Conservation (phyloP, 2,888 invertebrate genomes). For the Habrosyne pyritoides region DNA sequence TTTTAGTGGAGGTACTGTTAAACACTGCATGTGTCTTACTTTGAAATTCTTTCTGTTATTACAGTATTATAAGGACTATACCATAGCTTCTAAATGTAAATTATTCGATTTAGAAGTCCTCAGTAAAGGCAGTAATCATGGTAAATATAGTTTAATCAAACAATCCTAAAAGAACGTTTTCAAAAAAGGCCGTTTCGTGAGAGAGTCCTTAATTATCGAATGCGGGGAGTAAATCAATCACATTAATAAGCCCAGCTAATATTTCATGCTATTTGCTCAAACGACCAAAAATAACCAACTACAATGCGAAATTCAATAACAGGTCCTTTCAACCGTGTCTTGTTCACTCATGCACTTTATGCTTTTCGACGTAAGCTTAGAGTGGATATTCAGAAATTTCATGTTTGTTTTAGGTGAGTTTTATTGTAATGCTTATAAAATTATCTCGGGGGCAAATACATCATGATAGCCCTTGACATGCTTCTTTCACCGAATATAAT, state of each 20-base stretch:
- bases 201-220: conserved; percentile 49
- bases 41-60: too few relatives aligned
- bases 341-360: conserved; percentile 43
- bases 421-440: too few relatives aligned
- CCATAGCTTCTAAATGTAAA: too few relatives aligned
- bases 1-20: too few relatives aligned
- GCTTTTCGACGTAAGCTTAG: conserved; percentile 29
- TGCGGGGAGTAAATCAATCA: conserved; percentile 41
- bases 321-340: conserved; percentile 52
- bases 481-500: too few relatives aligned
- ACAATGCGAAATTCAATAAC: conserved; percentile 68
- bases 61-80: too few relatives aligned
- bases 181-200: conserved; percentile 28
- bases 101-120: too few relatives aligned
- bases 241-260: conserved; percentile 46
- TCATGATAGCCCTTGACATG: too few relatives aligned
- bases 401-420: background rate
- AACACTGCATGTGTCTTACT: too few relatives aligned
- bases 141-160: background rate
- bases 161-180: background rate
- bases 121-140: background rate
- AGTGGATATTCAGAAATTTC: conserved; percentile 32
- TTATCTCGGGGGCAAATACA: too few relatives aligned
- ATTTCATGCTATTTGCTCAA: conserved; percentile 53
- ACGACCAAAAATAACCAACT: conserved; percentile 64